Evolutionary conservation across 2,113 vertebrate genomes (phyloP).

Genomic region (Phodopus roborovskii): DNA sequence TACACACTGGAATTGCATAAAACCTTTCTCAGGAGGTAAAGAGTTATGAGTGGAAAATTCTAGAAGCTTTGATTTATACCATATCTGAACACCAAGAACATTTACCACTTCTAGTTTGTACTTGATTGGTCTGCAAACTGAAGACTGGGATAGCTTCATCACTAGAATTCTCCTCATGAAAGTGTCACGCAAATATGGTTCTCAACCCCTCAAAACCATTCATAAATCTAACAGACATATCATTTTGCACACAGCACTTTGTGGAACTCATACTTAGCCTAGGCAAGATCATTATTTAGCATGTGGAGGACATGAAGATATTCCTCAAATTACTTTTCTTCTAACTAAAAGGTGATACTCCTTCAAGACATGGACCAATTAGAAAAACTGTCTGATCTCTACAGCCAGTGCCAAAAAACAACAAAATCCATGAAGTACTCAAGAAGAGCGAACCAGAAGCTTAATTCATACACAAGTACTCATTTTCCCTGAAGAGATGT

Average conservation of each 20-base stretch:
- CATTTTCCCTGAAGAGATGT: not conserved
- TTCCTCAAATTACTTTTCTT: not conserved
- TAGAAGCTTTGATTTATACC: not conserved
- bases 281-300: not conserved
- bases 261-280: not conserved
- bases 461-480: not conserved
- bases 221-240: not conserved
- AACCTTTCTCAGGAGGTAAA: not conserved
- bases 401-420: not conserved
- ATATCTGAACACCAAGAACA: not conserved
- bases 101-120: not conserved
- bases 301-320: not conserved
- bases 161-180: slow-evolving; percentile 13
- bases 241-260: not conserved
- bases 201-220: not conserved
- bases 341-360: not conserved
- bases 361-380: not conserved
- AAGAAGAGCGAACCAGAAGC: not conserved
- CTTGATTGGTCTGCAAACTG: not conserved
- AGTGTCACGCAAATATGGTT: not conserved
- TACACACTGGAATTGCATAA: not conserved
- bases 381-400: not conserved
- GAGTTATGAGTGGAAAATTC: not conserved
- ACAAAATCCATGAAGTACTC: not conserved
- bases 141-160: not conserved